Evolutionary conservation across 1,140 invertebrate species (phyloP).

Genomic region (Meloidogyne hapla): DNA sequence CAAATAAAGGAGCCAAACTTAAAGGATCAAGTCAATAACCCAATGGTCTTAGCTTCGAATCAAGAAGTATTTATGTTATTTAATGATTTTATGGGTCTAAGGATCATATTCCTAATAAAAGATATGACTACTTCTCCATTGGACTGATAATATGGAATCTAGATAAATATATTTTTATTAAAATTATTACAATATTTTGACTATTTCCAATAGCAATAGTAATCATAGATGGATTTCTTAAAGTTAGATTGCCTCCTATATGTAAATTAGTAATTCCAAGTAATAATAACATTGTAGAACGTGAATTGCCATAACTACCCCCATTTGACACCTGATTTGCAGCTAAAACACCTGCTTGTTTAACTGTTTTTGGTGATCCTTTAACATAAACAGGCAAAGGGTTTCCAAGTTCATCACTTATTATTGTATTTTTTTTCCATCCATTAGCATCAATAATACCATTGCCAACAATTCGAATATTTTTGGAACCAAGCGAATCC

Average conservation of each 20-base stretch:
- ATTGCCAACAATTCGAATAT: not conserved
- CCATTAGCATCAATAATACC: not conserved
- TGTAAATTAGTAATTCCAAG: conserved; percentile 6
- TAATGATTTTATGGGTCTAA: no score
- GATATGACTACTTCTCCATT: no score
- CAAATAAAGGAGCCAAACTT: no score
- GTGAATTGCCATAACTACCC: not conserved
- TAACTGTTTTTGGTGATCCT: not conserved
- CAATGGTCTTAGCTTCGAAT: no score
- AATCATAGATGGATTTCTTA: conserved; percentile 2
- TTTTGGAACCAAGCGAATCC: not conserved
- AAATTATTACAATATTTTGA: conserved; percentile 1
- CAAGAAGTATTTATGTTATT: no score
- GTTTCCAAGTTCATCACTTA: not conserved
- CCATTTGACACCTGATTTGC: not conserved
- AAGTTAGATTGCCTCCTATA: not conserved
- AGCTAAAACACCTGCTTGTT: not conserved
- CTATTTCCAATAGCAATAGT: not conserved
- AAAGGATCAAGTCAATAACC: no score
- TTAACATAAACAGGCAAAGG: not conserved
- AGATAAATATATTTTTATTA: not conserved
- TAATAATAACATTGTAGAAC: not conserved
- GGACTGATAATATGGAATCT: no score
- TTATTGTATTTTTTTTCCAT: not conserved
- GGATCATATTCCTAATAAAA: no score